Evolutionary conservation across 2,113 vertebrate genomes (phyloP).

Genomic region (Tor tambroides): DNA sequence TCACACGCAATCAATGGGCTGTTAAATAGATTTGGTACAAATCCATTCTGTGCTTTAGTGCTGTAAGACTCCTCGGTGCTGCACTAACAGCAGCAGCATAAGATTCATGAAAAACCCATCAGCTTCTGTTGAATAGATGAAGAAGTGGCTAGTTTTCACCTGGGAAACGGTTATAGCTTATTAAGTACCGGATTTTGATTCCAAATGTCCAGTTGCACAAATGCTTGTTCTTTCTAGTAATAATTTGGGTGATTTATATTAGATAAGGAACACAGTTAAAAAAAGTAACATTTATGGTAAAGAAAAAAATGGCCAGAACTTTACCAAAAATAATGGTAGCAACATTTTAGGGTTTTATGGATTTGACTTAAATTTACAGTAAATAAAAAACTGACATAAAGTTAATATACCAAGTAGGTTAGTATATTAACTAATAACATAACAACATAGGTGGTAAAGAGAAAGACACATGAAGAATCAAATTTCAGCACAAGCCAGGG

Average conservation of each 20-base stretch:
- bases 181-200: not conserved
- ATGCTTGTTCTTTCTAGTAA: not conserved
- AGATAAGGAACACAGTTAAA: not conserved
- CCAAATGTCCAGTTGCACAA: not conserved
- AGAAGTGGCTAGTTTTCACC: not conserved
- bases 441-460: too few species aligned
- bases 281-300: too few species aligned
- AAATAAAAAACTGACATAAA: not conserved
- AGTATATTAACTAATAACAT: too few species aligned
- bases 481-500: not conserved
- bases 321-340: too few species aligned
- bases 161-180: not conserved
- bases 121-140: not conserved
- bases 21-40: slow-evolving; percentile 60
- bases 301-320: too few species aligned
- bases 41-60: slow-evolving; percentile 46
- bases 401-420: not conserved
- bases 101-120: not conserved
- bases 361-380: not conserved
- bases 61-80: slow-evolving; percentile 1
- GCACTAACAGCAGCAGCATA: not conserved
- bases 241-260: not conserved
- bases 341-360: not conserved
- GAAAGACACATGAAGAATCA: too few species aligned
- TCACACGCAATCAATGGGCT: slow-evolving; percentile 60